phyloP scores from a whole-genome alignment of 2,888 invertebrate genomes.

The Cheilosia pagana region DNA sequence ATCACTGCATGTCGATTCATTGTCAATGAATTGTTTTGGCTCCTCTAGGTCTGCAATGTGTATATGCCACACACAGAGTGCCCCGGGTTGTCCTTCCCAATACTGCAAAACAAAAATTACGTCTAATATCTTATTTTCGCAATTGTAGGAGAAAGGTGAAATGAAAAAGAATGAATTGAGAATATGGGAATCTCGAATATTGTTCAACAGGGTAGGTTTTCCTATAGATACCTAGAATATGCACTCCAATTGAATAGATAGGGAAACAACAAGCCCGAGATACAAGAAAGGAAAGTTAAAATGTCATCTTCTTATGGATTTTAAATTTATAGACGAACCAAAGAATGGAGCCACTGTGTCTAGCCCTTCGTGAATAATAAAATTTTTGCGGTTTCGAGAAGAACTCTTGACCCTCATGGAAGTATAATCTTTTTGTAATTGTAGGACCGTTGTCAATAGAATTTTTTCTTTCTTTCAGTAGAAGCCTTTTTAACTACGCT shows the following conservation, averaged over 20 bases:
- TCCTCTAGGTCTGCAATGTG: slow-evolving; percentile 48
- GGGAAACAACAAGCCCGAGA: neutral
- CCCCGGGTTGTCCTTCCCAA: slow-evolving; percentile 19
- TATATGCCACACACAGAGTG: slow-evolving; percentile 68
- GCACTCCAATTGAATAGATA: slow-evolving; percentile 51
- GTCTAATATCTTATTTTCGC: slow-evolving; percentile 66
- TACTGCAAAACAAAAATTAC: slow-evolving; percentile 46
- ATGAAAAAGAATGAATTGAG: slow-evolving; percentile 39
- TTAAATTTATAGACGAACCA: slow-evolving; percentile 59
- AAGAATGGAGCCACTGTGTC: slow-evolving; percentile 69
- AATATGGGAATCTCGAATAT: slow-evolving; percentile 26
- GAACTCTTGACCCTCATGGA: slow-evolving; percentile 46
- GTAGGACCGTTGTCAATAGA: slow-evolving; percentile 18
- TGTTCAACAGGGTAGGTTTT: slow-evolving; percentile 19
- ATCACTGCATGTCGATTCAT: slow-evolving; percentile 35
- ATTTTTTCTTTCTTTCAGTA: slow-evolving; percentile 1
- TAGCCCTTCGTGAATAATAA: slow-evolving; percentile 64
- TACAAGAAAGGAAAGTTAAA: slow-evolving; percentile 57
- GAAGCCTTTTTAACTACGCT: neutral
- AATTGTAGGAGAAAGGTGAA: slow-evolving; percentile 51
- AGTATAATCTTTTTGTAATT: slow-evolving; percentile 60
- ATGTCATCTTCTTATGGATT: slow-evolving; percentile 70
- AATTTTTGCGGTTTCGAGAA: slow-evolving; percentile 64
- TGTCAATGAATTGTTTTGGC: slow-evolving; percentile 50
- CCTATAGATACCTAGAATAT: slow-evolving; percentile 38